Evolutionary conservation across 2,113 vertebrate species (phyloP), one percentile per base, ranked within the genome.

Genomic region (Chaetops frenatus): DNA sequence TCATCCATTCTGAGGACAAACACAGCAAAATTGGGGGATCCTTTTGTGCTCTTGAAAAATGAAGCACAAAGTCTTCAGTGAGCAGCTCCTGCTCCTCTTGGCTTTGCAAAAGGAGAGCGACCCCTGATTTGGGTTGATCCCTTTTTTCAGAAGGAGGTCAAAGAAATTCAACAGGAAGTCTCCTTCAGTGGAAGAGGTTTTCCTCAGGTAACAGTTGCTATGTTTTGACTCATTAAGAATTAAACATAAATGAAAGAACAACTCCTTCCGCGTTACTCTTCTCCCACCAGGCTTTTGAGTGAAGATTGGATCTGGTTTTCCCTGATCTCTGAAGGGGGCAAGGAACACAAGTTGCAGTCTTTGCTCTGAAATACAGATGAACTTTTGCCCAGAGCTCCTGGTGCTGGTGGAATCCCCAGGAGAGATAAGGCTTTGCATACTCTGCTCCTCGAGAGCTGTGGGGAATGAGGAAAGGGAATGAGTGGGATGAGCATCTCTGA

Each of bases 401-500:
- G 67, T 4, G 4, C 66, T 16, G 58, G 6, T 83, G 67, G n/a
- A 77, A 88, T 78, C 15, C 27, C 21, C 66, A 14, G 47, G 24
- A 58, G 62, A 50, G 74, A 73, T 20, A 65, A 82, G 23, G 56
- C 57, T 95, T 92, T 95, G 73, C 50, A 42, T 57, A 36, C 53
- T 35, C 78, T 69, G 31, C 54, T 88, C 65, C 27, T 38, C 2
- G 0, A 16, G 3, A 29, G 73, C 44, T 3, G 0, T n/a, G 79
- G 24, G 82, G 93, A 96, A 95, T 76, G 93, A 95, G 93, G 91
- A 95, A 92, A 40, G 77, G 28, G 14, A 23, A 44, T 78, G 65
- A 71, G 45, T 8, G 50, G 29, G 27, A 50, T 15, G 16, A 91
- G 44, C 42, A 9, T 24, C 67, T 77, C 66, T 91, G 90, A 94